Evolutionary conservation across 2,797 vertebrate genomes (phyloP).

Genomic region (Brachymystax lenok): DNA sequence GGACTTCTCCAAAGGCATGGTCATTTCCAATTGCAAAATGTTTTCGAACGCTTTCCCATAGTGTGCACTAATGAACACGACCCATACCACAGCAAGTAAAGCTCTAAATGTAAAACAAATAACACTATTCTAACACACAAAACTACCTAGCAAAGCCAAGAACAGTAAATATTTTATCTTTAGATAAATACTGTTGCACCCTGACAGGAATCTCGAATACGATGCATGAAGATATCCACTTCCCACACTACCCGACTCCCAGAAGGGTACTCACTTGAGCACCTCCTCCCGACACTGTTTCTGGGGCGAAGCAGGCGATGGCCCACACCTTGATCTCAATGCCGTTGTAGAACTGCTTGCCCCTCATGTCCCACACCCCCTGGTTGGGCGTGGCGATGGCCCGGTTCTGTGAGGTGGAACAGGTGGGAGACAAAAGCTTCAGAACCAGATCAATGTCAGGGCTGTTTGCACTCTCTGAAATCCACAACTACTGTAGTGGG

Average conservation of each 20-base stretch:
- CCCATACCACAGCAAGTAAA: background rate
- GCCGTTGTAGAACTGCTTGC: constrained; percentile 99
- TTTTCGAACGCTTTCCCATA: background rate
- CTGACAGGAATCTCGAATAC: background rate
- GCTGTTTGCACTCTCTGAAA: background rate
- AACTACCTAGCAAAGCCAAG: background rate
- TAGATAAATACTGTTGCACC: background rate
- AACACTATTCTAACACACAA: background rate
- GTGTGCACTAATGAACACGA: background rate
- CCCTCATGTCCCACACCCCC: constrained; percentile 99
- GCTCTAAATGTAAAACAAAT: background rate
- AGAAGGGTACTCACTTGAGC: constrained; percentile 87
- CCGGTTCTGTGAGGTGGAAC: constrained; percentile 83
- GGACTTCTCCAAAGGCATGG: background rate
- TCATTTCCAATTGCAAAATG: background rate
- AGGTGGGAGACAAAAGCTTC: constrained; percentile 6
- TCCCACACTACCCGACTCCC: background rate
- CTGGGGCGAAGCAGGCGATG: constrained; percentile 97
- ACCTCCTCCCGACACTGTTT: constrained; percentile 99
- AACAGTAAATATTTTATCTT: background rate
- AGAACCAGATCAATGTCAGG: background rate
- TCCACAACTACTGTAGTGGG: background rate
- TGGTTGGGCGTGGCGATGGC: constrained; percentile 99
- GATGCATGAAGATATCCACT: background rate
- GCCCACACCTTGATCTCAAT: constrained; percentile 99